Percentiles rank a stretch among this genome's conserved stretches.
Conservation (phyloP, 2,888 invertebrate species). For the Melolontha melolontha region DNA sequence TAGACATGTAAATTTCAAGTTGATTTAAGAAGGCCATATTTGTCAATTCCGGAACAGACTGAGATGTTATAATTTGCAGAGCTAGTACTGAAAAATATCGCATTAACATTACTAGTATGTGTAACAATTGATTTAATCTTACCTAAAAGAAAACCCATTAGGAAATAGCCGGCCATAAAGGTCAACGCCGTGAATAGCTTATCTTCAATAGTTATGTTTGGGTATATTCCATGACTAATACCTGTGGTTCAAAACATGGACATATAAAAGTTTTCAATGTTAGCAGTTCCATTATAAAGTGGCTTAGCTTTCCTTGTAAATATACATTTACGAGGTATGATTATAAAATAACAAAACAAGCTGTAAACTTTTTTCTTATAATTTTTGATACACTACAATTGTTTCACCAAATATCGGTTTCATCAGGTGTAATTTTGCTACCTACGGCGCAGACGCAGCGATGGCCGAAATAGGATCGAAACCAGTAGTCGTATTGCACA, state of each 20-base stretch:
- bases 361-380: too few relatives aligned
- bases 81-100: slow-evolving; percentile 17
- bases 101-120: background rate
- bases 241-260: slow-evolving; percentile 3
- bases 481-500: too few relatives aligned
- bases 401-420: too few relatives aligned
- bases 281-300: background rate
- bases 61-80: slow-evolving; percentile 31
- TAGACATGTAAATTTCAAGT: slow-evolving; percentile 28
- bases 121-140: background rate
- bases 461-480: too few relatives aligned
- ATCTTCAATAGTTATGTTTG: slow-evolving; percentile 28
- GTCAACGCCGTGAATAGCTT: slow-evolving; percentile 4
- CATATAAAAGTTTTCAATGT: background rate
- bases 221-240: slow-evolving; percentile 26
- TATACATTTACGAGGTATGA: too few relatives aligned
- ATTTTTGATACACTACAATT: too few relatives aligned
- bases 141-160: slow-evolving; percentile 33
- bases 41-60: slow-evolving; percentile 20
- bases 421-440: too few relatives aligned
- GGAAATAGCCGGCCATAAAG: slow-evolving; percentile 27
- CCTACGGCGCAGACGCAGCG: too few relatives aligned
- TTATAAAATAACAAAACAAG: too few relatives aligned
- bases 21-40: slow-evolving; percentile 32
- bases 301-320: slow-evolving; percentile 3